These are phyloP conservation scores for Aphidius colemani DNA, from an alignment of 2,888 invertebrate genomes.

Conservation along the genomic window DNA sequence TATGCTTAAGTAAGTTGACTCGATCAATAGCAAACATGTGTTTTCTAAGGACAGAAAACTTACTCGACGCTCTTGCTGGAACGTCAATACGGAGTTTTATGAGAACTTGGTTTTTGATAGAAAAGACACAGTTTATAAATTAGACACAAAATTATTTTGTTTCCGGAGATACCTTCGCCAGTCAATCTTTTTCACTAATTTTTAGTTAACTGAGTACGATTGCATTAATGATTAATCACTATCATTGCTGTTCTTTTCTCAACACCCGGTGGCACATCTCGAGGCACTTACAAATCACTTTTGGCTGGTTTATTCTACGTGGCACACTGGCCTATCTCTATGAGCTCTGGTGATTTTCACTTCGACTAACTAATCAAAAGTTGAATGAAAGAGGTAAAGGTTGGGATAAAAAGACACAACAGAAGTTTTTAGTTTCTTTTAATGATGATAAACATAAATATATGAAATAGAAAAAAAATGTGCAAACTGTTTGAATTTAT, in stretches of 20 bases:
- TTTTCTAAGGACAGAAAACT: slow-evolving; percentile 4
- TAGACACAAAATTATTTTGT: neutral
- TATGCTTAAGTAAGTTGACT: slow-evolving; percentile 7
- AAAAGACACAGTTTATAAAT: slow-evolving; percentile 28
- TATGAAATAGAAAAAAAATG: no score
- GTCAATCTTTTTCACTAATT: no score
- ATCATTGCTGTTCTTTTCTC: slow-evolving; percentile 27
- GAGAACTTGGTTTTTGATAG: slow-evolving; percentile 46
- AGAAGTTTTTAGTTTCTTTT: no score
- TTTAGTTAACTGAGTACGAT: slow-evolving; percentile 17
- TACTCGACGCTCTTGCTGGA: no score
- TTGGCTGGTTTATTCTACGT: no score
- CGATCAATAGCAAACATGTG: neutral
- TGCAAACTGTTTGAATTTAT: no score
- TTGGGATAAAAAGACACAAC: slow-evolving; percentile 29
- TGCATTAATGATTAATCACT: no score
- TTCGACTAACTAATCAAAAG: slow-evolving; percentile 55
- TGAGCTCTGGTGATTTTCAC: slow-evolving; percentile 52
- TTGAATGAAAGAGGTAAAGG: slow-evolving; percentile 56
- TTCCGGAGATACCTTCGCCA: neutral
- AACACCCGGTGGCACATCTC: slow-evolving; percentile 29
- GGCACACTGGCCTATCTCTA: no score
- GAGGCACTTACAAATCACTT: no score
- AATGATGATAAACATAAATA: no score
- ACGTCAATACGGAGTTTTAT: slow-evolving; percentile 48